phyloP scores from a whole-genome alignment of 2,888 invertebrate species.

The Thymelicus acteon region DNA sequence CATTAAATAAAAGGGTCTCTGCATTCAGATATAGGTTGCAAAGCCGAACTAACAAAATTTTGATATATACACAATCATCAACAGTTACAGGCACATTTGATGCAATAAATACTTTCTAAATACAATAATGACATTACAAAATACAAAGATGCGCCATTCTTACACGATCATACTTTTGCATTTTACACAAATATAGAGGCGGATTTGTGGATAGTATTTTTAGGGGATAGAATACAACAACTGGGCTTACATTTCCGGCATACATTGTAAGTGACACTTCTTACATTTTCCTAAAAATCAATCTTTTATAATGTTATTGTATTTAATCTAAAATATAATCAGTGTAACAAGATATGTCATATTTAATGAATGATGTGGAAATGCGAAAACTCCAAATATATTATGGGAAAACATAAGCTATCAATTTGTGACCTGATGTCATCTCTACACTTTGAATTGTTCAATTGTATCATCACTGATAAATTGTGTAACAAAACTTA shows the following conservation, averaged over 20 bases:
- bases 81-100: conserved; percentile 22
- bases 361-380: no score
- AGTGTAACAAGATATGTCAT: no score
- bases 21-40: conserved; percentile 31
- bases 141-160: conserved; percentile 18
- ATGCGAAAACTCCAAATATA: no score
- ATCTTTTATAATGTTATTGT: no score
- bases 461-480: neutral
- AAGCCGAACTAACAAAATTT: conserved; percentile 26
- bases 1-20: conserved; percentile 42
- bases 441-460: no score
- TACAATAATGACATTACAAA: conserved; percentile 24
- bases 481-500: neutral
- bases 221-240: conserved; percentile 13
- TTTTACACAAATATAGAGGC: conserved; percentile 32
- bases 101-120: conserved; percentile 35
- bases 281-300: neutral
- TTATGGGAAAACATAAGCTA: no score
- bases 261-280: conserved; percentile 17
- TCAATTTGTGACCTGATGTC: no score
- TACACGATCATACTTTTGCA: conserved; percentile 17
- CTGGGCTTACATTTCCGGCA: neutral
- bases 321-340: no score
- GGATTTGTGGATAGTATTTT: neutral
- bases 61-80: conserved; percentile 29